Base-by-base conservation (phyloP, 2,113 vertebrate genomes). In the Galbula dea region DNA sequence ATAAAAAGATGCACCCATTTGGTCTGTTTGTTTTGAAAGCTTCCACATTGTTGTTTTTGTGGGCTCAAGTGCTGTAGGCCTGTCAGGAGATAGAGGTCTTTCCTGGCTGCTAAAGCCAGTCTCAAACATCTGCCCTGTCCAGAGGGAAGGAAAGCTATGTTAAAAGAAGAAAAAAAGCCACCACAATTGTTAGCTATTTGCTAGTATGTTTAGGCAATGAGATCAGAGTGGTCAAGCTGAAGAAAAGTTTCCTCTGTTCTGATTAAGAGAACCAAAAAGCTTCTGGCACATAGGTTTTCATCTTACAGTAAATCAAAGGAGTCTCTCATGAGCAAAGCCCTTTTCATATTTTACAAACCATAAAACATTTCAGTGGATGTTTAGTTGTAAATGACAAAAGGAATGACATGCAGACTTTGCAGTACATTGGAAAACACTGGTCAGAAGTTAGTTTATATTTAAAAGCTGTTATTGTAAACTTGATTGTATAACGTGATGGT, bases 371-470 rank as follows among this genome's bases (percentile, higher is more conserved):
- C 74, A 87, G 37, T 61, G 77, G 16, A 30, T 97, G 76, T 95
- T 97, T 95, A 93, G 88, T 95, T 93, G 86, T 79, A 93, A 95
- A 91, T 90, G 86, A 94, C 89, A 95, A 92, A 81, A 86, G 58
- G 58, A 82, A 93, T 5, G 54, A 85, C 74, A 86, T 55, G 49
- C 77, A 94, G 83, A 95, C 68, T 93, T 81, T 14, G 34, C 52
- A 90, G 88, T 74, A 88, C 41, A 48, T 76, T 92, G 41, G 89
- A 96, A 97, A 96, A 97, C 45, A 45, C 71, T 91, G 90, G 90
- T 92, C 80, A 96, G 62, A 89, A 91, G 46, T 93, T 83, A 63
- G 95, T 92, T 94, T 95, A 72, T 83, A 92, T 90, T 71, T 72
- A 85, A 96, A 94, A 95, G 37, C 39, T 92, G 20, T 86, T 92